Conservation (phyloP, 1,140 invertebrate species). For the Zaprionus inermis region DNA sequence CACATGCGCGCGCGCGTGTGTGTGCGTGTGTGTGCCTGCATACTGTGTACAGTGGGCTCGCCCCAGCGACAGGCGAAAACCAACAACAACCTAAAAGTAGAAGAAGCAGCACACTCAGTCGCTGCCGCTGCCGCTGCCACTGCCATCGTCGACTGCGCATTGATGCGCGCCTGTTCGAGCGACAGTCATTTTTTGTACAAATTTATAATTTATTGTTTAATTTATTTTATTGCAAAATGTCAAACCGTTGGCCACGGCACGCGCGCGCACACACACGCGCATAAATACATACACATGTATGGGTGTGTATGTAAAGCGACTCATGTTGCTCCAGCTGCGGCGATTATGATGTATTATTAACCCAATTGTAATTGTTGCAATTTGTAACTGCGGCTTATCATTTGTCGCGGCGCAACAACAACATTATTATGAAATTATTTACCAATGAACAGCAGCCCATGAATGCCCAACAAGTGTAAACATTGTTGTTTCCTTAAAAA, state of each 20-base stretch:
- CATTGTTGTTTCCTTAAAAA: slow-evolving; percentile 44
- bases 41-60: slow-evolving; percentile 47
- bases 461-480: slow-evolving; percentile 71
- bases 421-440: slow-evolving; percentile 83
- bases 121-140: slow-evolving; percentile 1
- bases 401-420: slow-evolving; percentile 76
- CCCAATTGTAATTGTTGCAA: slow-evolving; percentile 79
- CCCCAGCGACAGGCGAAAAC: slow-evolving; percentile 32
- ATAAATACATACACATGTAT: slow-evolving; percentile 7
- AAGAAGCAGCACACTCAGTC: slow-evolving; percentile 28
- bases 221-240: slow-evolving; percentile 81
- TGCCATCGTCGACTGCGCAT: slow-evolving; percentile 15
- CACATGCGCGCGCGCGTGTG: neutral
- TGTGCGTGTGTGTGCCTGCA: slow-evolving; percentile 1
- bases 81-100: slow-evolving; percentile 29
- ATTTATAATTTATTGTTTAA: slow-evolving; percentile 83
- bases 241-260: slow-evolving; percentile 32
- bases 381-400: slow-evolving; percentile 66
- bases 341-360: slow-evolving; percentile 68
- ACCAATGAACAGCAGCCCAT: slow-evolving; percentile 81
- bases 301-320: slow-evolving; percentile 5
- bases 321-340: neutral
- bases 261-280: neutral
- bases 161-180: slow-evolving; percentile 70
- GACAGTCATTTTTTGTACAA: slow-evolving; percentile 83